phyloP scores from a whole-genome alignment of 2,113 vertebrate genomes.

The Austrofundulus limnaeus region DNA sequence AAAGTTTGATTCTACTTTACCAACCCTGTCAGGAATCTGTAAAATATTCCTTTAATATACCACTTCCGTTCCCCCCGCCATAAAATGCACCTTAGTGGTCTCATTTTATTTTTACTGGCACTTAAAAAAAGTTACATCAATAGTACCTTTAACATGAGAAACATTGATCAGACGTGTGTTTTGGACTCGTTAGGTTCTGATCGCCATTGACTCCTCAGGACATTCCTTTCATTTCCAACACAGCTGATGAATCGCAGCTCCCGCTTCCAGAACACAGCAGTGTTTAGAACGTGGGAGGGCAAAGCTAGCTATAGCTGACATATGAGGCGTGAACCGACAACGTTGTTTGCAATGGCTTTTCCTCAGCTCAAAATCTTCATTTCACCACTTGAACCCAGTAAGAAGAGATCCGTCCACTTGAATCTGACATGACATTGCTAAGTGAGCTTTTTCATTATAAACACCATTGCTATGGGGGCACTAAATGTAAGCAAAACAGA shows the following conservation, averaged over 20 bases:
- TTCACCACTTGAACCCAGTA: constrained; percentile 44
- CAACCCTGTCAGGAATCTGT: constrained; percentile 31
- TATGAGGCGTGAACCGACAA: constrained; percentile 69
- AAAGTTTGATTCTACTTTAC: constrained; percentile 74
- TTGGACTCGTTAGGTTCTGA: constrained; percentile 54
- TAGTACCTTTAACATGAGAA: constrained; percentile 77
- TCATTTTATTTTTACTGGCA: constrained; percentile 79
- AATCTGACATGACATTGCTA: constrained; percentile 33
- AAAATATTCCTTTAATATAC: constrained; percentile 55
- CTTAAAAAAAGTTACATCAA: constrained; percentile 81
- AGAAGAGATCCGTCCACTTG: constrained; percentile 38
- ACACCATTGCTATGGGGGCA: constrained; percentile 37
- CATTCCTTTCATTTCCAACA: constrained; percentile 34
- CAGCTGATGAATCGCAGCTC: constrained; percentile 30
- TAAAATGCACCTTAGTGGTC: constrained; percentile 77
- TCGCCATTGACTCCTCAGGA: constrained; percentile 39
- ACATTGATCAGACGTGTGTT: constrained; percentile 74
- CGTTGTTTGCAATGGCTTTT: constrained; percentile 59
- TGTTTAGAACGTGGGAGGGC: constrained; percentile 35
- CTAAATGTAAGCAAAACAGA: constrained; percentile 46
- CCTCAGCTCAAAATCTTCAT: constrained; percentile 37
- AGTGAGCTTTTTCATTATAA: constrained; percentile 44
- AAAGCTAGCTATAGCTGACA: constrained; percentile 42
- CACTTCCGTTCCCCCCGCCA: constrained; percentile 31
- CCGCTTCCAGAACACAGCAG: constrained; percentile 27